These are phyloP conservation scores for Syndactyla subalaris DNA, from an alignment of 2,797 vertebrate genomes.

Conservation along the genomic window DNA sequence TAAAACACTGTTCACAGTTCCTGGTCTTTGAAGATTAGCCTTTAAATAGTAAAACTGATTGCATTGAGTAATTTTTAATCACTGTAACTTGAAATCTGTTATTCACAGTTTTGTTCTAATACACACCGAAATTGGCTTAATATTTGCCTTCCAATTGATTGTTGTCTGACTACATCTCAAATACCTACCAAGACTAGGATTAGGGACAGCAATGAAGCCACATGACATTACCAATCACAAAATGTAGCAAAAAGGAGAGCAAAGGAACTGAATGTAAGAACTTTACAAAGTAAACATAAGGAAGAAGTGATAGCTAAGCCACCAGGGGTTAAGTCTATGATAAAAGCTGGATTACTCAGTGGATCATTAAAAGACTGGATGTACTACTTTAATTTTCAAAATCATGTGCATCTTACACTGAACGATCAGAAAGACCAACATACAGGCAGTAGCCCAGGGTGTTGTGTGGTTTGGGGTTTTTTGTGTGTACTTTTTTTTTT, in stretches of 20 bases:
- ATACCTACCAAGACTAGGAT: not conserved
- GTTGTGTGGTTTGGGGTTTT: not conserved
- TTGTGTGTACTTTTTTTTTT: no score
- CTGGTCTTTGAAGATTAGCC: not conserved
- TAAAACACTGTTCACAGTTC: not conserved
- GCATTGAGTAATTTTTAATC: not conserved
- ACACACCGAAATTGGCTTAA: not conserved
- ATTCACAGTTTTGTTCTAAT: not conserved
- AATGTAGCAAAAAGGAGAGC: not conserved
- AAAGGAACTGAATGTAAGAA: not conserved
- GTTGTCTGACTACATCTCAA: not conserved
- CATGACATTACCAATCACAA: not conserved
- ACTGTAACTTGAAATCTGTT: not conserved
- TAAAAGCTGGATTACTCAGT: not conserved
- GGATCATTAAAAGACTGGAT: not conserved
- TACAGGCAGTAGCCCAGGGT: not conserved
- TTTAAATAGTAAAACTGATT: not conserved
- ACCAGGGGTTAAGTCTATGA: not conserved
- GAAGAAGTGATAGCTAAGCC: not conserved
- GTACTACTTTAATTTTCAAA: not conserved
- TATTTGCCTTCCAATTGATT: not conserved
- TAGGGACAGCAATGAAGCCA: not conserved
- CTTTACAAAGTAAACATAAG: not conserved
- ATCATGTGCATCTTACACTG: not conserved
- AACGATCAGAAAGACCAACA: not conserved